phyloP scores from a whole-genome alignment of 2,113 vertebrate genomes.

The Phylloscopus trochilus region DNA sequence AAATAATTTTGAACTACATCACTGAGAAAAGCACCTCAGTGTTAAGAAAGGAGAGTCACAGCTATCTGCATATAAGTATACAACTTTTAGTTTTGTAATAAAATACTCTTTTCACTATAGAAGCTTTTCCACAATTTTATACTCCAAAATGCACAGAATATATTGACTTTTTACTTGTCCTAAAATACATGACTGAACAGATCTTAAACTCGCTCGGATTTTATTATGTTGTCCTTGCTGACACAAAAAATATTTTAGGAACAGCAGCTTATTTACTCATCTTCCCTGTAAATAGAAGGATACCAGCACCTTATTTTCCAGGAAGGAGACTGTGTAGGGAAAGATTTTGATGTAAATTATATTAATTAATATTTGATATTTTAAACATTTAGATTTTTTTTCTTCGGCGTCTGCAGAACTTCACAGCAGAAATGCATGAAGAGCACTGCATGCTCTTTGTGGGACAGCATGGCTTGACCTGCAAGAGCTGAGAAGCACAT shows the following conservation, averaged over 20 bases:
- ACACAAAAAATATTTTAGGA: background rate
- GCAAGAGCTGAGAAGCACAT: background rate
- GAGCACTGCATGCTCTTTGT: background rate
- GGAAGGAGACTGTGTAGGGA: background rate
- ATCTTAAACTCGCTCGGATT: background rate
- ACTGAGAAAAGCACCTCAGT: background rate
- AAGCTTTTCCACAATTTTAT: background rate
- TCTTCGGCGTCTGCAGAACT: background rate
- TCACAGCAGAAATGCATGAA: too few species aligned
- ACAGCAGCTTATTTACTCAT: background rate
- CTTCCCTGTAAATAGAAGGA: background rate
- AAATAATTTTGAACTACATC: background rate
- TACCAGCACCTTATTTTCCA: background rate
- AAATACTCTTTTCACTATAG: background rate
- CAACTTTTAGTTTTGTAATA: background rate
- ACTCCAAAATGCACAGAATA: background rate
- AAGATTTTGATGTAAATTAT: background rate
- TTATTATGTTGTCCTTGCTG: background rate
- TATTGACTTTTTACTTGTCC: background rate
- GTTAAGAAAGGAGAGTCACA: background rate
- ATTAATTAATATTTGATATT: background rate
- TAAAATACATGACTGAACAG: background rate
- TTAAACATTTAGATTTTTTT: background rate
- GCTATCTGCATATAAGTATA: background rate
- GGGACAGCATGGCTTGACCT: background rate